Base-by-base conservation (phyloP, 92 coral and sea anemone species). In the Umimayanthus kanabou region DNA sequence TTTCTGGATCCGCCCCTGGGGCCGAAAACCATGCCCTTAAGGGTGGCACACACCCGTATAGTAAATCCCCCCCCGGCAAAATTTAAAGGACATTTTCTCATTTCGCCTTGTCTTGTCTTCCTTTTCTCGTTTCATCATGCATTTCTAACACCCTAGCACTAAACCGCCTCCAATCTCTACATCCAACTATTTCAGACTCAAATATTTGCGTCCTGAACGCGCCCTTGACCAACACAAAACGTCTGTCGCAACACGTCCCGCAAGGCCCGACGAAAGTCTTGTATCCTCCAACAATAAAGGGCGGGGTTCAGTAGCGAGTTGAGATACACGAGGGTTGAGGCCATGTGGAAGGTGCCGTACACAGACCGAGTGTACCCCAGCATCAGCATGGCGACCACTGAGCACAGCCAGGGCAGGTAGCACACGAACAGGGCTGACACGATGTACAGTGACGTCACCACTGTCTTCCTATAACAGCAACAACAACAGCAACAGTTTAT, bases 211-310 rank as follows among this genome's bases (percentile, higher is more conserved):
- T 43, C 76, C 20, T 42, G 57, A 66, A 47, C 37, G 3, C 16
- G 55, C 43, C 50, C 55, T 1, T 37, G 18, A 40, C 61, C 11
- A 40, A 13, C 33, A 13, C 87, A 69, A 45, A 70, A 29, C 18
- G 65, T 42, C 78, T 83, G 43, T 45, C 77, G 26, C 18, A 83
- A 20, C 5, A 83, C 67, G 49, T 20, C 43, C 42, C 66, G 87
- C 20, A 83, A 83, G 64, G 77, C 87, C 4, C 40, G 69, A 16
- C 87, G 87, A 67, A 83, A 70, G 26, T 83, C 87, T 45, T 49
- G 77, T 83, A 83, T 83, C 47, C 78, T 45, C 87, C 87, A 83
- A 28, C 87, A 83, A n/a, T 83, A 83, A 25, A 83, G 39, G 9
- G 64, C 66, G 9, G 87, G 87, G 42, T 83, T 83, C 33, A 83